Base-by-base conservation (phyloP, 2,888 invertebrate genomes). In the Temnothorax rugatulus region DNA sequence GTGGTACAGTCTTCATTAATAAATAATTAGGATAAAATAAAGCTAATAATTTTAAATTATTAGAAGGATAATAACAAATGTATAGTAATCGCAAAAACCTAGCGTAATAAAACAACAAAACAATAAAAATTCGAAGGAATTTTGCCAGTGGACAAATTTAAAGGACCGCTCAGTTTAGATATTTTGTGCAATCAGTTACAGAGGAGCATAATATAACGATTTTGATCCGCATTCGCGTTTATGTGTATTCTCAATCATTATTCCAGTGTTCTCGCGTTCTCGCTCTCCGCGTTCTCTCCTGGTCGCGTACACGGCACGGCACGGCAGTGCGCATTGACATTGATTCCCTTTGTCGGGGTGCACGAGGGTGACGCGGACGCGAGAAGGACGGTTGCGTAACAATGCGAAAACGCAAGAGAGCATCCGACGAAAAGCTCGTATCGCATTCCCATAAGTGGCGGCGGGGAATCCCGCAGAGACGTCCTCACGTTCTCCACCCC, bases 401-500 rank as follows among this genome's bases (percentile, higher is more conserved):
- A 93, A 93, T 92, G 91, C 89, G 89, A 92, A 93, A 92, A 90
- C 88, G 90, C 90, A 92, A 93, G 91, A 93, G 92, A 92, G 91
- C 92, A 93, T 90, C 92, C 90, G 85, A 91, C 89, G 90, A 91
- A 90, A 90, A 91, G 90, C 91, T 89, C 90, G 89, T 91, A 93
- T 91, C 90, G 89, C 90, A 91, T 93, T 93, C 93, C 92, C 93
- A 93, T 93, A 91, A 92, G 92, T 92, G 91, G 90, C 92, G 88
- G 86, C 77, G 86, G 34, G 85, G 85, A 85, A 86, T 89, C 90
- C 90, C 87, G 90, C 90, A 75, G 90, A 87, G 90, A 89, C 87
- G 84, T 87, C 89, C 87, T 87, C 90, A 13, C 89, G 83, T 68
- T 85, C 73, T 73, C 29, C 21, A 66, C 38, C 76, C 25, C n/a